Evolutionary conservation across 1,140 invertebrate species (phyloP).

Genomic region (Zaprionus camerounensis): DNA sequence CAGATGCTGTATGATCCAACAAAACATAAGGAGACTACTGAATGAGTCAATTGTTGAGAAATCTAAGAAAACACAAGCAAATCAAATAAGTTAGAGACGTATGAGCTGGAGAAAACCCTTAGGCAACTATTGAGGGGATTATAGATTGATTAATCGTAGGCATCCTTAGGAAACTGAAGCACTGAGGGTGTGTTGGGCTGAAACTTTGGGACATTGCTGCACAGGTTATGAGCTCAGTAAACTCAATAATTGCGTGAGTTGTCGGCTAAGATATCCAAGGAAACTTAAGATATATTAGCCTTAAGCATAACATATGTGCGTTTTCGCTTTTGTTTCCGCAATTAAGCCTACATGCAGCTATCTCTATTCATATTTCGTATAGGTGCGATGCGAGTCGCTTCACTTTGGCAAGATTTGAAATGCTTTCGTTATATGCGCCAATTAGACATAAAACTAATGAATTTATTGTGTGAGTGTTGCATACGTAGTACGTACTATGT

Average conservation of each 20-base stretch:
- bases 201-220: too few species aligned
- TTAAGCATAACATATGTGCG: background rate
- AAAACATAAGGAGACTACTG: too few species aligned
- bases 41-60: too few species aligned
- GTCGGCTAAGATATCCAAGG: background rate
- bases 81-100: too few species aligned
- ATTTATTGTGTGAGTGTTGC: conserved; percentile 68
- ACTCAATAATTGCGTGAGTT: too few species aligned
- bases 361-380: conserved; percentile 2
- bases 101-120: background rate
- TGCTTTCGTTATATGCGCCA: conserved; percentile 78
- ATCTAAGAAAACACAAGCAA: too few species aligned
- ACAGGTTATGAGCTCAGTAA: too few species aligned
- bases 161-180: too few species aligned
- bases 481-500: conserved; percentile 30
- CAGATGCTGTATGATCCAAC: too few species aligned
- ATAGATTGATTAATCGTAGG: background rate
- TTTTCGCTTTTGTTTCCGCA: conserved; percentile 13
- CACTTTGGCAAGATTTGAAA: conserved; percentile 42
- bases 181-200: too few species aligned
- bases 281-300: background rate
- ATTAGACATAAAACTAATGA: conserved; percentile 79
- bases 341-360: background rate
- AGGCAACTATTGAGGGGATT: background rate
- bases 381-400: background rate